A percentile compares a stretch with the other conserved stretches of the same genome.
These are phyloP conservation scores for Hyphantria cunea DNA, from an alignment of 1,140 invertebrate species.

Conservation along the genomic window DNA sequence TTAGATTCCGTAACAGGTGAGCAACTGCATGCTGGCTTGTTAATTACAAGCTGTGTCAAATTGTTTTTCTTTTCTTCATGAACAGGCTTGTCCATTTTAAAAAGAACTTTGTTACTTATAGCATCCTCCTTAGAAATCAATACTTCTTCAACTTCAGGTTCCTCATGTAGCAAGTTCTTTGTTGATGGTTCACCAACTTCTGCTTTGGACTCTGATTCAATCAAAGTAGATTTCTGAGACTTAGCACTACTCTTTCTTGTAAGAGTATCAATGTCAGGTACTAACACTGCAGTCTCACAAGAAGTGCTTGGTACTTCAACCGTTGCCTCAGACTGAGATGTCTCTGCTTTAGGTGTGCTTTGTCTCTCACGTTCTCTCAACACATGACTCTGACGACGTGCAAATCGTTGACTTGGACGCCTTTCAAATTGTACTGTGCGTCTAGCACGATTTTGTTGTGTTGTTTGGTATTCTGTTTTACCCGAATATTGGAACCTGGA, in stretches of 20 bases:
- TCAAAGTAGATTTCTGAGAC: conserved; percentile 74
- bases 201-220: conserved; percentile 48
- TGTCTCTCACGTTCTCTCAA: conserved; percentile 88
- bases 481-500: conserved; percentile 97
- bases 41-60: conserved; percentile 69
- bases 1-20: conserved; percentile 76
- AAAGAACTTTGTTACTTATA: conserved; percentile 75
- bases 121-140: conserved; percentile 75
- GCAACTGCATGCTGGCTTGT: conserved; percentile 71
- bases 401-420: conserved; percentile 97
- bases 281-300: conserved; percentile 45
- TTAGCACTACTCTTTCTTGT: conserved; percentile 78
- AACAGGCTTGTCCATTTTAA: conserved; percentile 64
- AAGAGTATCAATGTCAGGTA: conserved; percentile 62
- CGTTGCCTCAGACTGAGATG: conserved; percentile 52
- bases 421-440: conserved; percentile 97
- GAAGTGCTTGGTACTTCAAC: conserved; percentile 66
- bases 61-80: conserved; percentile 71
- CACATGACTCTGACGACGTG: conserved; percentile 93
- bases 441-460: conserved; percentile 92
- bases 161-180: conserved; percentile 67
- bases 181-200: conserved; percentile 58
- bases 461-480: conserved; percentile 98
- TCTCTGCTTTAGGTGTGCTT: conserved; percentile 69
- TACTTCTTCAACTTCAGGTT: conserved; percentile 59